Evolutionary conservation across 35 echinoderm and acorn worm genomes (phyloP).

Genomic region (Apostichopus japonicus): DNA sequence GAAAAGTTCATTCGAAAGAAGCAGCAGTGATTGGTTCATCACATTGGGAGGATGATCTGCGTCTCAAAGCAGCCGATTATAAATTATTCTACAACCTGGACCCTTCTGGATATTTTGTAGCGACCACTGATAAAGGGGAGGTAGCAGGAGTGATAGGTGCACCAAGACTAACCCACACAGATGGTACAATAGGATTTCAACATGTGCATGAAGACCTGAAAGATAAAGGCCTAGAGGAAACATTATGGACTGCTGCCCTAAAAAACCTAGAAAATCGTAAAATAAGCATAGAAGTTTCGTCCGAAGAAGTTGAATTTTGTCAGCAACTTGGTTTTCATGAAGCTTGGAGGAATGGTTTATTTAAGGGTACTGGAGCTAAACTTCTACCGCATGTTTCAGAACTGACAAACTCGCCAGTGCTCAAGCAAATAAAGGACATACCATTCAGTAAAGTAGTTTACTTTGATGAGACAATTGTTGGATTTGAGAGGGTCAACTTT

Average conservation of each 20-base stretch:
- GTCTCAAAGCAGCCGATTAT: slow-evolving; percentile 74
- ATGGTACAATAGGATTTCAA: slow-evolving; percentile 82
- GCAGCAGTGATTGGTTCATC: slow-evolving; percentile 65
- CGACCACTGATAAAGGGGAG: slow-evolving; percentile 66
- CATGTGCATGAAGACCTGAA: slow-evolving; percentile 65
- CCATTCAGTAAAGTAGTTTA: slow-evolving; percentile 83
- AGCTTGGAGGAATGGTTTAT: slow-evolving; percentile 81
- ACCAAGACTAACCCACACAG: slow-evolving; percentile 38
- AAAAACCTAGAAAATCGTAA: slow-evolving; percentile 73
- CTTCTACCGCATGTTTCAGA: slow-evolving; percentile 13
- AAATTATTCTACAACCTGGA: slow-evolving; percentile 73
- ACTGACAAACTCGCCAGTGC: slow-evolving; percentile 12
- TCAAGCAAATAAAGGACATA: slow-evolving; percentile 62
- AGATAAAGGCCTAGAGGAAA: slow-evolving; percentile 70
- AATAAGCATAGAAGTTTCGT: slow-evolving; percentile 73
- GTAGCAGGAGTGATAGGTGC: slow-evolving; percentile 78
- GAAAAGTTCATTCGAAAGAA: slow-evolving; percentile 71
- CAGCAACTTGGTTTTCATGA: slow-evolving; percentile 71
- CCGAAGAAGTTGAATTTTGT: slow-evolving; percentile 66
- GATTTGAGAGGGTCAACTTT: slow-evolving; percentile 68
- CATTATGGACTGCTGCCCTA: slow-evolving; percentile 68
- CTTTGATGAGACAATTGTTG: slow-evolving; percentile 71
- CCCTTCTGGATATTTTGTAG: slow-evolving; percentile 77
- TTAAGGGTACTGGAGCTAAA: slow-evolving; percentile 61
- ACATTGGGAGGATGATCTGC: slow-evolving; percentile 64